These are phyloP conservation scores for Patella ulyssiponensis DNA, from an alignment of 2,888 invertebrate species.

Conservation along the genomic window DNA sequence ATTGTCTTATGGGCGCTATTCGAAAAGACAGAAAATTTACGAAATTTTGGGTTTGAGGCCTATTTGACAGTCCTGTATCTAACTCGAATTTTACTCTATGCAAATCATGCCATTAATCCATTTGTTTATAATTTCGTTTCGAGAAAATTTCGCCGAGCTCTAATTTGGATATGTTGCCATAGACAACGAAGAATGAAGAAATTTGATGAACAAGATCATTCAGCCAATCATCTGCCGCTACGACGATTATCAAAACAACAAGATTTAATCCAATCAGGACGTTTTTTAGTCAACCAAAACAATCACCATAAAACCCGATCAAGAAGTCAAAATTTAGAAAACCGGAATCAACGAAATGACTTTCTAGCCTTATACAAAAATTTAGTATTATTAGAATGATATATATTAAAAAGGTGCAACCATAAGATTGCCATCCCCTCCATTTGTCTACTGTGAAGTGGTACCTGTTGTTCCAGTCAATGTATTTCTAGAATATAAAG, in stretches of 20 bases:
- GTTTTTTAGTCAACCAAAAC: background rate
- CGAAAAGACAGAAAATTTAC: constrained; percentile 25
- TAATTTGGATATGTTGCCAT: constrained; percentile 41
- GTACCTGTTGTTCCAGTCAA: too few species aligned
- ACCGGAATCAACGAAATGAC: constrained; percentile 39
- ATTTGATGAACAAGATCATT: background rate
- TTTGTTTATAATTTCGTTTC: constrained; percentile 47
- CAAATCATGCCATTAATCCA: constrained; percentile 48
- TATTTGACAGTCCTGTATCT: constrained; percentile 41
- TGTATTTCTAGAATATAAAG: too few species aligned
- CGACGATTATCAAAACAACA: background rate
- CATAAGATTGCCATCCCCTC: too few species aligned
- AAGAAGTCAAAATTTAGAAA: background rate
- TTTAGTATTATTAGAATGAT: constrained; percentile 33
- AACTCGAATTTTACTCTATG: constrained; percentile 40
- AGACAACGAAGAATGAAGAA: constrained; percentile 19
- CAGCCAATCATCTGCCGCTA: background rate
- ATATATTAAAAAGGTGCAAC: too few species aligned
- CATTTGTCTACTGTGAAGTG: too few species aligned
- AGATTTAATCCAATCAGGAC: background rate
- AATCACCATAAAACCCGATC: too few species aligned
- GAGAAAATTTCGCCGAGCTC: constrained; percentile 39
- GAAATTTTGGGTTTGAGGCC: constrained; percentile 28
- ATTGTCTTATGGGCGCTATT: constrained; percentile 41
- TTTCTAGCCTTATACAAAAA: constrained; percentile 44